Base-by-base conservation (phyloP, 2,888 invertebrate genomes). In the Amiota minor region DNA sequence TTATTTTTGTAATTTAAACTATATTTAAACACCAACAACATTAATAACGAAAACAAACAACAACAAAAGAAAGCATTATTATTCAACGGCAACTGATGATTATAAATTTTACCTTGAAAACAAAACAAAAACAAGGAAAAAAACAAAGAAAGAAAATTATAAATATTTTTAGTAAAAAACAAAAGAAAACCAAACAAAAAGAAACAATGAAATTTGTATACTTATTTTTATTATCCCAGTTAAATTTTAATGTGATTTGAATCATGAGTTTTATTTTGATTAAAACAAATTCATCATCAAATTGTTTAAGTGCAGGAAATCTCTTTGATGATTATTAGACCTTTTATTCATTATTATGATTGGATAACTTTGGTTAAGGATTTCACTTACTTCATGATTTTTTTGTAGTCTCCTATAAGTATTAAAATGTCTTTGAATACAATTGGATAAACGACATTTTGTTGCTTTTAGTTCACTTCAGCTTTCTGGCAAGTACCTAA, bases 1-100 rank as follows among this genome's bases (percentile, higher is more conserved):
- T 82, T 85, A 87, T 85, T 85, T 85, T 82, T 87, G 85, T 87
- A 87, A 85, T 81, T 87, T 35, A 35, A 35, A 82, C 78, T 82
- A 86, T 82, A 81, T 74, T 71, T 84, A 82, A 81, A 80, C 65
- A 80, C 74, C 67, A 73, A 74, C 72, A 67, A 77, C 77, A 73
- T 55, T 62, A 70, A 74, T 65, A 80, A 75, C 67, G 72, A 74
- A 71, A 67, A 77, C 77, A 73, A 71, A 35, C 78, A 75, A 73
- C 68, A 74, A 75, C 50, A 78, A 76, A 74, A 76, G 76, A 81
- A 74, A 75, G 71, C 74, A 73, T 83, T 83, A 84, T 81, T 35
- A 6, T 84, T 83, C 82, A 55, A 78, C 77, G 81, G 77, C 77
- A 81, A 79, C 72, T 71, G 70, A 76, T 20, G 20, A 23, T 62